Evolutionary conservation across 2,888 invertebrate species (phyloP), one percentile per base, ranked within the genome.

Genomic region (Habrosyne pyritoides): DNA sequence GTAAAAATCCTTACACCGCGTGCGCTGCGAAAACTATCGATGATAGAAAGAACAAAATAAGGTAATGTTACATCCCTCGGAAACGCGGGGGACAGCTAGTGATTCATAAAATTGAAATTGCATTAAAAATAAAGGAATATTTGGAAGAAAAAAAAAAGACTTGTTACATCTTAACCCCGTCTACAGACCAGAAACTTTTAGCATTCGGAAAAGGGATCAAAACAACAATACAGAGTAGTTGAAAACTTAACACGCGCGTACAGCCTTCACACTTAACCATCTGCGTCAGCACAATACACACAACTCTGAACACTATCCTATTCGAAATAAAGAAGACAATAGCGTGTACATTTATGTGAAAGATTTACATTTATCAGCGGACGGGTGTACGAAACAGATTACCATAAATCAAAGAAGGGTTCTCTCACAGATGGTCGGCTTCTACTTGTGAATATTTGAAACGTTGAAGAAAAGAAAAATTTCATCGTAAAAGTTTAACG

Each of bases 381-480:
- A 28, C 51, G 56, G 26, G 49, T 60, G 55, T 57, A 63, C 69
- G 68, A 69, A 71, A 66, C 71, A 76, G 79, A 81, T 84, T 79
- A 79, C 61, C 84, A 84, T 84, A 84, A 80, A 80, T 83, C 80
- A 78, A 64, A 64, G 67, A 67, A 69, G 67, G 70, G 69, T 59
- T 53, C 61, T 65, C 59, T 62, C 50, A 59, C 77, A 73, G 72
- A 73, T 75, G 75, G 47, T 53, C 59, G 50, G 36, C 42, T 58
- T 49, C 61, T 60, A 61, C 71, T 68, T 64, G 47, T 77, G 73
- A 79, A 79, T 77, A 77, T 76, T 69, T 77, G 61, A 76, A 57
- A 67, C 60, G 64, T 58, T 66, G 63, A 60, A 57, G 56, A 54
- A 59, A 52, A 54, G 53, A 48, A 59, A 60, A 51, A 59, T 57